Conservation (phyloP, 2,113 vertebrate species). For the Acrocephalus kingi region DNA sequence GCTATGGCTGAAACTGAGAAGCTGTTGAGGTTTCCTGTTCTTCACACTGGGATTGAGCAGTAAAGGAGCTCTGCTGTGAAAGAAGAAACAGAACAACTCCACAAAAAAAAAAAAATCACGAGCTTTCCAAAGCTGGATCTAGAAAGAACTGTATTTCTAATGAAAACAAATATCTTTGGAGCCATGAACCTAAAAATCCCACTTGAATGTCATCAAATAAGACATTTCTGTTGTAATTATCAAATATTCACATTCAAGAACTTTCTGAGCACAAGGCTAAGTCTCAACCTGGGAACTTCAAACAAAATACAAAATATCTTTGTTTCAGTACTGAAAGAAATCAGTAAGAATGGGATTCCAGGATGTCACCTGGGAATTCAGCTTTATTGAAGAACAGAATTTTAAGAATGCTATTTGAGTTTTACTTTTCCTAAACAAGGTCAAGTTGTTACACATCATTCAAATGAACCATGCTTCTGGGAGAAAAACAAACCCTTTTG, state of each 20-base stretch:
- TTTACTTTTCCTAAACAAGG: neutral
- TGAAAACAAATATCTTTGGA: neutral
- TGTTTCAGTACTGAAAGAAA: neutral
- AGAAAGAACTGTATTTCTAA: neutral
- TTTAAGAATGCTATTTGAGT: neutral
- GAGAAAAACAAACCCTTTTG: neutral
- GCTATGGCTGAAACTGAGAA: neutral
- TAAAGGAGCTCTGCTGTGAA: neutral
- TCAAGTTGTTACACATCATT: neutral
- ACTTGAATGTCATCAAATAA: neutral
- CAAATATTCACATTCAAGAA: neutral
- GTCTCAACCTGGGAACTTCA: neutral
- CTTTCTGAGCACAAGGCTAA: neutral
- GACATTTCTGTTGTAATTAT: neutral
- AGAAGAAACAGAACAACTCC: neutral
- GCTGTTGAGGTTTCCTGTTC: slow-evolving; percentile 34
- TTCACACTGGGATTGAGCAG: neutral
- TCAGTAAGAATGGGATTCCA: neutral
- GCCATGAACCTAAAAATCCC: neutral
- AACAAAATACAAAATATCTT: neutral
- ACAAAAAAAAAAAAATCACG: neutral
- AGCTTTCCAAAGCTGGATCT: neutral
- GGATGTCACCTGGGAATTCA: neutral
- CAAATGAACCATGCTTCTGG: neutral
- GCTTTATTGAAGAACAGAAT: neutral